These are phyloP conservation scores for Paratilapia polleni DNA, from an alignment of 2,113 vertebrate genomes.

Conservation along the genomic window DNA sequence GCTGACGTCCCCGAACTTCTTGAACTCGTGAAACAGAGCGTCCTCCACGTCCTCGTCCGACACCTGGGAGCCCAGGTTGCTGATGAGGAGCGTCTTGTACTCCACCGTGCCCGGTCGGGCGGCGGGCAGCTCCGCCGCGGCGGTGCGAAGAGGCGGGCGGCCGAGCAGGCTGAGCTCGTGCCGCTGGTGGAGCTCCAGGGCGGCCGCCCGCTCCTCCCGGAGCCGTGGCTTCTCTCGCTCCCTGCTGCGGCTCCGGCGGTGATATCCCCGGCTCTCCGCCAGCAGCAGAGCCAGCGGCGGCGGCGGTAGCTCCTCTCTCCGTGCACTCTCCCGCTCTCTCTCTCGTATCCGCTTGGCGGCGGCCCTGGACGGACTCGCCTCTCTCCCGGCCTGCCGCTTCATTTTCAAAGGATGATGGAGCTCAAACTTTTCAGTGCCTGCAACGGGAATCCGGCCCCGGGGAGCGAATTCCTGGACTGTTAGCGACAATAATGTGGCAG, in stretches of 20 bases:
- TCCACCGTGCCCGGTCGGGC: slow-evolving; percentile 79
- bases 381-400: slow-evolving; percentile 93
- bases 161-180: slow-evolving; percentile 75
- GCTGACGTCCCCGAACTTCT: slow-evolving; percentile 96
- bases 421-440: slow-evolving; percentile 72
- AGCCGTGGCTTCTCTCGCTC: slow-evolving; percentile 85
- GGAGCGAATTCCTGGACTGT: slow-evolving; percentile 5
- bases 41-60: slow-evolving; percentile 96
- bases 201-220: slow-evolving; percentile 80
- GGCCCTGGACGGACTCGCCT: slow-evolving; percentile 85
- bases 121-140: slow-evolving; percentile 70
- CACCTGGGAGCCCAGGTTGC: slow-evolving; percentile 92
- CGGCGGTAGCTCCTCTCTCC: slow-evolving; percentile 79
- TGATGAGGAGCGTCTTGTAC: slow-evolving; percentile 96
- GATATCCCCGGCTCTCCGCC: slow-evolving; percentile 79
- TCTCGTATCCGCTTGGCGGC: slow-evolving; percentile 84
- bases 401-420: slow-evolving; percentile 77
- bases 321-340: slow-evolving; percentile 82
- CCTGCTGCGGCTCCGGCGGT: slow-evolving; percentile 82
- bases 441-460: slow-evolving; percentile 47
- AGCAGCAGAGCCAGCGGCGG: slow-evolving; percentile 78
- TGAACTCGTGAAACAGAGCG: slow-evolving; percentile 95
- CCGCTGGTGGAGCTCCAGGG: slow-evolving; percentile 82
- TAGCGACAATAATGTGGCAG: neutral
- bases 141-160: slow-evolving; percentile 70